Base-by-base conservation (phyloP, 2,888 invertebrate species). In the Drosophila pullipes region DNA sequence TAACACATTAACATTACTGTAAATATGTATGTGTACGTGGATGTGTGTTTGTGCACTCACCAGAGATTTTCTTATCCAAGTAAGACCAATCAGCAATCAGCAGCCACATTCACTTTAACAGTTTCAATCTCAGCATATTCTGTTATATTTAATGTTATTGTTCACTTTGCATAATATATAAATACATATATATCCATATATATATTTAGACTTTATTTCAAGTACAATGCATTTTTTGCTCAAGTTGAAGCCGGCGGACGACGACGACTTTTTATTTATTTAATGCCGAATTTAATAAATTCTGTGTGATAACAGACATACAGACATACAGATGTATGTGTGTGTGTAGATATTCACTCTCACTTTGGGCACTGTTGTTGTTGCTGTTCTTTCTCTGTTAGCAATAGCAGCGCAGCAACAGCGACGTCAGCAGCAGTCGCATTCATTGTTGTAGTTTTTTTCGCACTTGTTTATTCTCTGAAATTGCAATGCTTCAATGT, bases 41-140 rank as follows among this genome's bases (percentile, higher is more conserved):
- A n/a, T 25, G 47, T 47, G 47, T 18, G 41, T 41, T n/a, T 25
- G 25, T 25, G 47, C 25, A 59, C 61, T 77, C 50, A 77, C 78
- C 68, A 68, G 59, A 62, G 62, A 50, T 59, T 47, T 47, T 47
- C 52, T 49, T 71, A 54, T 76, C 63, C 72, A 72, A 76, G 60
- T 65, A 57, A 47, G 28, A 47, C 47, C 47, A 47, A 47, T 57
- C 28, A 57, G 59, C 54, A 76, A 74, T 74, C 67, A 74, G 50
- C 58, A 59, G 61, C 47, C 50, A 39, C 74, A 74, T 58, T 62
- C 68, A 74, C 59, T 68, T 74, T 74, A 74, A 63, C 53, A 63
- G 54, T 63, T 74, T 33, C 39, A 74, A 69, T 74, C 68, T 60
- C 52, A 59, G 52, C 68, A 77, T 77, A 62, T 69, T 73, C 58